Conservation (phyloP, 2,113 vertebrate species). For the Struthidea cinerea region DNA sequence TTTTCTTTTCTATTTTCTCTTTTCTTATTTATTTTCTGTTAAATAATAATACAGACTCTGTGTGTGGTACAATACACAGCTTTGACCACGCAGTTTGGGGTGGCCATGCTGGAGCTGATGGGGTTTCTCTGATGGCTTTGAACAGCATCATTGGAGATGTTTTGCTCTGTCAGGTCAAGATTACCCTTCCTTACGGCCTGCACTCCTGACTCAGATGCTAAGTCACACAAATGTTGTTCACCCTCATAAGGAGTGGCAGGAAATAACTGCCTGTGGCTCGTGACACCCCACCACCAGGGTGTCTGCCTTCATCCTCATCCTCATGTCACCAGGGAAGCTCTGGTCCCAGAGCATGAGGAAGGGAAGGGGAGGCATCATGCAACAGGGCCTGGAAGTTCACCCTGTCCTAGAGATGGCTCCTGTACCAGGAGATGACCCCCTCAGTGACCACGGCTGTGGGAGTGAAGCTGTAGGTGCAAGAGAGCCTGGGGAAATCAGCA, state of each 20-base stretch:
- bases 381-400: neutral
- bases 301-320: neutral
- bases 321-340: accelerated
- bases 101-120: neutral
- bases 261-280: neutral
- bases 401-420: neutral
- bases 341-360: neutral
- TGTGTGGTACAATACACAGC: neutral
- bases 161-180: neutral
- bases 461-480: neutral
- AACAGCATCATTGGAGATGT: neutral
- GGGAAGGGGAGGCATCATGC: neutral
- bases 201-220: neutral
- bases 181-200: neutral
- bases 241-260: neutral
- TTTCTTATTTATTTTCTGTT: neutral
- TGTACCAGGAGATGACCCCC: neutral
- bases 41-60: neutral
- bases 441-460: neutral
- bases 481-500: neutral
- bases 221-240: accelerated
- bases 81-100: neutral
- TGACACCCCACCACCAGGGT: neutral
- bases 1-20: neutral
- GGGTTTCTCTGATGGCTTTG: neutral